Evolutionary conservation across 2,113 vertebrate species (phyloP).

Genomic region (Herpailurus yagouaroundi): DNA sequence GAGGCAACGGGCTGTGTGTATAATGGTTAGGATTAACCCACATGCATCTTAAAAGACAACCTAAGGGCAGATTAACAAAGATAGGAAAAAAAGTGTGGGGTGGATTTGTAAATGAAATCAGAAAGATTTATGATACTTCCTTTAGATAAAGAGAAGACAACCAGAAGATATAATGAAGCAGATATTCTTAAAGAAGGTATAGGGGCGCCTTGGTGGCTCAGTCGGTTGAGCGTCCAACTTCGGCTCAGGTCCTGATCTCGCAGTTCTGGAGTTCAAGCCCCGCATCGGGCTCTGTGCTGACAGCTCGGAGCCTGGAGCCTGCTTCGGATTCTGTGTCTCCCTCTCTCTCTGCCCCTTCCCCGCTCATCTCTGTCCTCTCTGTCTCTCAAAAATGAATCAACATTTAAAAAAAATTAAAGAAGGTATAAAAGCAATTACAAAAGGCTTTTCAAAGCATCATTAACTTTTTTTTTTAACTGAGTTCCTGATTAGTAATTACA

Average conservation of each 20-base stretch:
- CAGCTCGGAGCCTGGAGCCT: too few relatives aligned
- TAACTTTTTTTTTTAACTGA: neutral
- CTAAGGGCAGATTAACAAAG: neutral
- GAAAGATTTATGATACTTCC: neutral
- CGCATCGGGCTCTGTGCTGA: too few relatives aligned
- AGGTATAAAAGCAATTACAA: neutral
- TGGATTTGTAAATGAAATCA: constrained; percentile 1
- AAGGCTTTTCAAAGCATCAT: constrained; percentile 13
- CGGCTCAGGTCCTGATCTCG: too few relatives aligned
- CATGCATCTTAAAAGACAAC: neutral
- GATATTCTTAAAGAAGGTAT: neutral
- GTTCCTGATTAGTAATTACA: constrained; percentile 27
- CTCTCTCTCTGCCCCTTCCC: too few relatives aligned
- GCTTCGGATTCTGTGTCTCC: too few relatives aligned
- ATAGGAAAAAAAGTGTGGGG: neutral
- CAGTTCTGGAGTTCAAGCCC: too few relatives aligned
- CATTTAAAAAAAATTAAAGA: neutral
- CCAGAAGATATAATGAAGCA: neutral
- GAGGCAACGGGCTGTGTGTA: rapidly evolving
- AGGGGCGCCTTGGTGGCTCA: neutral
- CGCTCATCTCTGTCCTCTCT: too few relatives aligned
- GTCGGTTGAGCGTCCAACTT: too few relatives aligned
- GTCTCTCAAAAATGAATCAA: too few relatives aligned
- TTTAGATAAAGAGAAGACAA: neutral
- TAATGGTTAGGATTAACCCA: neutral